Evolutionary conservation across 2,797 vertebrate species (phyloP), one percentile per base, ranked within the genome.

Genomic region (Mionectes olivaceus): DNA sequence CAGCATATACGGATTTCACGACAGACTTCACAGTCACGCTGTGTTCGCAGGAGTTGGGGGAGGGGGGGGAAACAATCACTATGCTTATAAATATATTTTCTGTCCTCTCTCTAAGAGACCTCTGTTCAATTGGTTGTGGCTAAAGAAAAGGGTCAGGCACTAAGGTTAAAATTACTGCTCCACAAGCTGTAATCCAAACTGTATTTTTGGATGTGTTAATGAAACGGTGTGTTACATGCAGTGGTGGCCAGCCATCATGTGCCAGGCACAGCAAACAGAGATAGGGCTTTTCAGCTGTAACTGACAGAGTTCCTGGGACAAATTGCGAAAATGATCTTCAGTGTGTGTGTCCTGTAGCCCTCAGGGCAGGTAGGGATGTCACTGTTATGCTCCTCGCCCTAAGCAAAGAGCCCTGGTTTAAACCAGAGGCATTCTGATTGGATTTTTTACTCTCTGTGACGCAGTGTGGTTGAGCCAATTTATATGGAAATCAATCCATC

Each of bases 21-120:
- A 70, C 49, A 46, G 77, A 33, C 82, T 78, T 69, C 84, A 95
- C 87, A 93, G 57, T 78, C 52, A 32, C 82, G 39, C 74, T 94
- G 75, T 90, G 84, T 87, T 90, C 61, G 73, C 46, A 30, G 65
- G 50, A 53, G 17, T 10, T 1, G 44, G 35, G 60, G 44, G 65
- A 43, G n/a, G 50, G 50, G 23, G 0, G 4, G 21, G 11, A 19
- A 16, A 65, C 0, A 4, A 55, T 87, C 50, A 57, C 57, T 83
- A 7, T 27, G 30, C 63, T 76, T 43, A 65, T 63, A 83, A 35
- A 85, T 92, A n/a, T 30, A 89, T 73, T 84, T 88, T 60, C 68
- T 89, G 43, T 52, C 67, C n/a, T 75, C 79, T 64, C 82, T 91
- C 91, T 87, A 56, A 96, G 63, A 61, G 64, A 88, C 19, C 82